Conservation (phyloP, 1,140 invertebrate genomes). For the Parapsyche elsis region DNA sequence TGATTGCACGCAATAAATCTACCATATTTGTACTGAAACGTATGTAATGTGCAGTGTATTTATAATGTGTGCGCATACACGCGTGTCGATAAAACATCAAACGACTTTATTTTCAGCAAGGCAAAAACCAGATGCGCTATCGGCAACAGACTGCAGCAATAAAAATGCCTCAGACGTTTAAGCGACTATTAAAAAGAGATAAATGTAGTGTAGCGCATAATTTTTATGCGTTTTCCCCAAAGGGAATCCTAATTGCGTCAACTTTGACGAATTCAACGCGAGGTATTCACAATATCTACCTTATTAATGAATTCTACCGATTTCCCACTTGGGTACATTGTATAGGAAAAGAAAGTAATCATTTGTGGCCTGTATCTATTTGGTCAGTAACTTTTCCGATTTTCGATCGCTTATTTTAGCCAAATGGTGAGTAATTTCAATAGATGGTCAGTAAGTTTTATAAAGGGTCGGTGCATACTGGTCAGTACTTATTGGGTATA, state of each 20-base stretch:
- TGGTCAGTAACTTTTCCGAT: too few species aligned
- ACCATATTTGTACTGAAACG: not conserved
- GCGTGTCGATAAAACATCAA: slow-evolving; percentile 35
- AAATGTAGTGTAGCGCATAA: slow-evolving; percentile 23
- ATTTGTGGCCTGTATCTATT: too few species aligned
- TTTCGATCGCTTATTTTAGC: too few species aligned
- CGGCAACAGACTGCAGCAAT: slow-evolving; percentile 25
- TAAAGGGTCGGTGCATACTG: too few species aligned
- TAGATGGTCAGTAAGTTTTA: too few species aligned
- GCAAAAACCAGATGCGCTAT: slow-evolving; percentile 29
- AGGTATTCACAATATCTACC: too few species aligned
- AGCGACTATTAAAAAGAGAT: slow-evolving; percentile 31
- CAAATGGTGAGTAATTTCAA: too few species aligned
- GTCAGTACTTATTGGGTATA: too few species aligned
- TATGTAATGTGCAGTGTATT: not conserved
- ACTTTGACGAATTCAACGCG: too few species aligned
- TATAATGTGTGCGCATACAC: not conserved
- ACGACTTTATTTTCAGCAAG: slow-evolving; percentile 28
- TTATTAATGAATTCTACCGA: too few species aligned
- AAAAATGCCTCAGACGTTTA: slow-evolving; percentile 36
- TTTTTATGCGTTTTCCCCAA: not conserved
- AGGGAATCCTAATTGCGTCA: not conserved
- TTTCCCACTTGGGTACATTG: too few species aligned
- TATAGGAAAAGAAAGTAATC: too few species aligned
- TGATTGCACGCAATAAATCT: not conserved